Conservation (phyloP, 2,888 invertebrate genomes). For the Myopa tessellatipennis region DNA sequence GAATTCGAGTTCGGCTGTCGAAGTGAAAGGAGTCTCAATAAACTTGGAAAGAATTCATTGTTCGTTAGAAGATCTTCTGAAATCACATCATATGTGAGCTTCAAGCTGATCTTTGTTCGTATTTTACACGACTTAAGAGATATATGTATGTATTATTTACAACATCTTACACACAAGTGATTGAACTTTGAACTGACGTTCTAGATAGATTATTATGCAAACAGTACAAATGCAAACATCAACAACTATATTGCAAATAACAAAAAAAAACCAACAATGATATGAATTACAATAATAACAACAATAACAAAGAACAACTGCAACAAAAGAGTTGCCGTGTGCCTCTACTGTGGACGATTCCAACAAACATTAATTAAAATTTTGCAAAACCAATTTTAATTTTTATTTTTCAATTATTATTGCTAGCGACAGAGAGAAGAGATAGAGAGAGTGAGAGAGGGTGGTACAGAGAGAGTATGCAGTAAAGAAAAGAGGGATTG, state of each 20-base stretch:
- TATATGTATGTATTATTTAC: too few species aligned
- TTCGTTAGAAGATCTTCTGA: too few species aligned
- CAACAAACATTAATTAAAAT: constrained; percentile 33
- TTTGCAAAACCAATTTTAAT: constrained; percentile 19
- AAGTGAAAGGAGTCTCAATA: too few species aligned
- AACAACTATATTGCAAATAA: constrained; percentile 7
- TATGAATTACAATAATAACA: neutral
- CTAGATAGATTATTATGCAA: constrained; percentile 15
- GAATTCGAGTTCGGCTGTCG: too few species aligned
- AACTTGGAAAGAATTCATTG: too few species aligned
- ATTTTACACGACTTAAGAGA: too few species aligned
- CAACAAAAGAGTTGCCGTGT: neutral
- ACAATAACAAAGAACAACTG: neutral
- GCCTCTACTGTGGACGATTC: neutral
- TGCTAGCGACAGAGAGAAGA: neutral
- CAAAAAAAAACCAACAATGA: neutral
- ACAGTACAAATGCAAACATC: neutral
- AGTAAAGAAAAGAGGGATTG: neutral
- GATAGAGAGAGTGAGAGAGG: neutral
- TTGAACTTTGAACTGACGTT: constrained; percentile 29
- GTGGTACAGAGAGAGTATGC: neutral
- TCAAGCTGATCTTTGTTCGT: too few species aligned
- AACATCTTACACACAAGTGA: constrained; percentile 14
- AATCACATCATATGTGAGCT: too few species aligned
- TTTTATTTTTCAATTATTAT: constrained; percentile 17